Evolutionary conservation across 2,797 vertebrate species (phyloP), one percentile per base, ranked within the genome.

Genomic region (Micrastur ruficollis): DNA sequence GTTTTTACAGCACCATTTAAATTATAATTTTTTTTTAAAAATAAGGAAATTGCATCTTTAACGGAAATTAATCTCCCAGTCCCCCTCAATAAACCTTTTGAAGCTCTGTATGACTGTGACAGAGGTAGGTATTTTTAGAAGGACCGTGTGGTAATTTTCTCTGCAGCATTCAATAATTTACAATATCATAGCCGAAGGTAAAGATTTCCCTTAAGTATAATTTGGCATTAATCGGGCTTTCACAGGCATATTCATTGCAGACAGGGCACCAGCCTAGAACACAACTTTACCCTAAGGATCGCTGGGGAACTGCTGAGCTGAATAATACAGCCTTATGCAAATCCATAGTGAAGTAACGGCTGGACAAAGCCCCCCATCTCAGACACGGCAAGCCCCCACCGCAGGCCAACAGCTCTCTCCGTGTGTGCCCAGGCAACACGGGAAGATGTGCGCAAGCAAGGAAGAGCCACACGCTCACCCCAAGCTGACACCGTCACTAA

Each of bases 201-300:
- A 90, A 89, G 93, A 95, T 97, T 97, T 96, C 97, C 95, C 96
- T 91, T 81, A 92, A 95, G 96, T 70, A 80, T 86, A 92, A 97
- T 97, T 97, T 98, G 97, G 97, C 93, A 96, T 92, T 95, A 90
- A 52, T 61, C 9, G 2, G 85, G 63, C 58, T 96, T 98, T 97
- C 96, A 96, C 93, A 95, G 94, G 86, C 89, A 53, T 85, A 63
- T 94, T 97, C 86, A 67, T 36, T 96, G 96, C 96, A 98, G 93
- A 95, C 92, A 82, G 89, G 91, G 94, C 95, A 97, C 87, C 66
- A 95, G 89, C 70, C 89, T 89, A 46, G 31, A 97, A 96, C 93
- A 96, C 56, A 42, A 0, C 84, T 87, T 86, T 94, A 93, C 95
- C 94, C 93, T 65, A 53, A 96, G 91, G 90, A 91, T 94, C 53